These are phyloP conservation scores for Catocala sponsa DNA, from an alignment of 2,888 invertebrate genomes.

Conservation along the genomic window DNA sequence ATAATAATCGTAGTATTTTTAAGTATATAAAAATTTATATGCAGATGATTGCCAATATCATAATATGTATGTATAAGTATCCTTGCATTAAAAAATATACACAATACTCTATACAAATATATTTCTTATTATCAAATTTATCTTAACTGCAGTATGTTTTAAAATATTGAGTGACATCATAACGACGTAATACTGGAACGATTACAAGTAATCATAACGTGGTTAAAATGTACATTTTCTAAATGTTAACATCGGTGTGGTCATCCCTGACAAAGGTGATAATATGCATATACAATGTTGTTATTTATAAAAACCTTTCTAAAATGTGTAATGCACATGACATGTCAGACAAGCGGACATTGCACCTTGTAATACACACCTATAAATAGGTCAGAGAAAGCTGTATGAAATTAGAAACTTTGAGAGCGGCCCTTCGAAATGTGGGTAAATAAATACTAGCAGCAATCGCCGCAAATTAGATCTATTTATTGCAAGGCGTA, in stretches of 20 bases:
- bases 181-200: too few relatives aligned
- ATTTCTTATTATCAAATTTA: too few relatives aligned
- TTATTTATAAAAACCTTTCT: slow-evolving; percentile 6
- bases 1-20: too few relatives aligned
- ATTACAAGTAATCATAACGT: too few relatives aligned
- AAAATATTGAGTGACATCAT: too few relatives aligned
- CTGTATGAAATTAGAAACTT: slow-evolving; percentile 67
- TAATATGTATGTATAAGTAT: too few relatives aligned
- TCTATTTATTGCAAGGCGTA: slow-evolving; percentile 12
- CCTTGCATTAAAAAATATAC: too few relatives aligned
- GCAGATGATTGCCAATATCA: too few relatives aligned
- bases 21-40: too few relatives aligned
- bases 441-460: slow-evolving; percentile 35
- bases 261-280: background rate
- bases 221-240: too few relatives aligned
- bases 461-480: slow-evolving; percentile 25
- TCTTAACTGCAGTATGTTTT: too few relatives aligned
- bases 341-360: slow-evolving; percentile 48
- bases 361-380: slow-evolving; percentile 64
- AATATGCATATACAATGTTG: background rate
- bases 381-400: slow-evolving; percentile 78
- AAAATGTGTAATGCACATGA: slow-evolving; percentile 25
- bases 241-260: background rate
- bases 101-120: too few relatives aligned
- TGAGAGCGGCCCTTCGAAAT: slow-evolving; percentile 57